These are phyloP conservation scores for Amiota mariae DNA, from an alignment of 2,888 invertebrate genomes.

Conservation along the genomic window DNA sequence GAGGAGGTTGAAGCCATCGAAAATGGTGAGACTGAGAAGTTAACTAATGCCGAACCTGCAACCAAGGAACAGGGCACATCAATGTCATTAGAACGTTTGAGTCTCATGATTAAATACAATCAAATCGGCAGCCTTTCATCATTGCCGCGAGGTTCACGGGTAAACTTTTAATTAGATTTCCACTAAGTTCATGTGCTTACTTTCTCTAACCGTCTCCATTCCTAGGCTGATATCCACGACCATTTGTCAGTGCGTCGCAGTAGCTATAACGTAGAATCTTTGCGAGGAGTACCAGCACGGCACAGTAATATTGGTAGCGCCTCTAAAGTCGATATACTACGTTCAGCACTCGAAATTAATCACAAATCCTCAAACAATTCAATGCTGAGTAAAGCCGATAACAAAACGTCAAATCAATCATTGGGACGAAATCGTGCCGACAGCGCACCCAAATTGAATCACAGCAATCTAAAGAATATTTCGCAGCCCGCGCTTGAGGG, in stretches of 20 bases:
- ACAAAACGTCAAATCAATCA: slow-evolving; percentile 78
- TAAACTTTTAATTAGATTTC: slow-evolving; percentile 64
- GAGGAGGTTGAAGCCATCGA: slow-evolving; percentile 73
- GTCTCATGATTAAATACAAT: slow-evolving; percentile 84
- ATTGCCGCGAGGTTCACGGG: slow-evolving; percentile 79
- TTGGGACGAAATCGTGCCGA: slow-evolving; percentile 76
- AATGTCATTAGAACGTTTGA: slow-evolving; percentile 82
- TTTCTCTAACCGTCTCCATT: background rate
- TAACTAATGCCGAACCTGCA: slow-evolving; percentile 77
- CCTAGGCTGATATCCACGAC: slow-evolving; percentile 73
- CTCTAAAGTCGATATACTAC: slow-evolving; percentile 78
- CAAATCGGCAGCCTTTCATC: slow-evolving; percentile 84
- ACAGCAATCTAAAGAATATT: slow-evolving; percentile 76
- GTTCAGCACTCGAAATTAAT: slow-evolving; percentile 82
- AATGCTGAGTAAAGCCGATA: slow-evolving; percentile 73
- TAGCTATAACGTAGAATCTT: slow-evolving; percentile 73
- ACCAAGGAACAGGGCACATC: slow-evolving; percentile 82
- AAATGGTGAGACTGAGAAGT: slow-evolving; percentile 78
- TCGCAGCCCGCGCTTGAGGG: slow-evolving; percentile 76
- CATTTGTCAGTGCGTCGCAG: slow-evolving; percentile 73
- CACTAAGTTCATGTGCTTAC: background rate
- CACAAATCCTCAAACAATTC: slow-evolving; percentile 75
- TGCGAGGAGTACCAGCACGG: slow-evolving; percentile 63
- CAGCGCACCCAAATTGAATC: slow-evolving; percentile 78
- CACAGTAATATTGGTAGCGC: slow-evolving; percentile 73